phyloP scores from a whole-genome alignment of 2,113 vertebrate genomes.

The Austrofundulus limnaeus region DNA sequence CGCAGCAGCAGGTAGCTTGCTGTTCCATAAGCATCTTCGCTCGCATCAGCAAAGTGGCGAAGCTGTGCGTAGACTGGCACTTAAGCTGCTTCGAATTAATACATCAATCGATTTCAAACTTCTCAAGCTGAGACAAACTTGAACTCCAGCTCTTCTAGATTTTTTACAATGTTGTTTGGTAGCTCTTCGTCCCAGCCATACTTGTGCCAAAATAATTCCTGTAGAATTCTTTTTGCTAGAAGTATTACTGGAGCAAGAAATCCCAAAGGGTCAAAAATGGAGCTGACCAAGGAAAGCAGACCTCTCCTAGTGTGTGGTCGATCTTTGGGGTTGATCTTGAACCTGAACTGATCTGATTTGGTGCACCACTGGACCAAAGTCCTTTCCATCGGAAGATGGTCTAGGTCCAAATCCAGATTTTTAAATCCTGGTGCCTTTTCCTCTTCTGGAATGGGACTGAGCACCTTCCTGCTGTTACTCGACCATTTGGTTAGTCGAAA shows the following conservation, averaged over 20 bases:
- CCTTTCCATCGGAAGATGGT: too few relatives aligned
- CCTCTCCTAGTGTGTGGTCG: background rate
- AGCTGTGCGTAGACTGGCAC: background rate
- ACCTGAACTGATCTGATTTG: background rate
- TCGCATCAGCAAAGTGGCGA: background rate
- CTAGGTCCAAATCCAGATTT: too few relatives aligned
- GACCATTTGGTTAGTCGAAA: conserved; percentile 10
- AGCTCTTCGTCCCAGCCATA: background rate
- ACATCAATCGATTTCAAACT: background rate
- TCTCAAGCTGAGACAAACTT: background rate
- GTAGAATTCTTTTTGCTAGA: too few relatives aligned
- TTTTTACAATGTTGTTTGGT: background rate
- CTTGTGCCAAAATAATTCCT: too few relatives aligned
- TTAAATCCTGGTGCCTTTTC: conserved; percentile 9
- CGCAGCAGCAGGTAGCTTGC: background rate
- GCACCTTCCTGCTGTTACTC: conserved; percentile 4
- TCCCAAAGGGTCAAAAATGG: background rate
- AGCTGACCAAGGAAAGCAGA: background rate
- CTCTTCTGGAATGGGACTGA: conserved; percentile 6
- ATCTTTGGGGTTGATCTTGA: background rate
- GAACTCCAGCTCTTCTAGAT: background rate
- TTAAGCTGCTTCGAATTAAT: background rate
- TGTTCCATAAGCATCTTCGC: background rate
- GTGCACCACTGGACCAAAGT: background rate
- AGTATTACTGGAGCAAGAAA: background rate